Base-by-base conservation (phyloP, 2,797 vertebrate genomes). In the Amblyopsis hoosieri region DNA sequence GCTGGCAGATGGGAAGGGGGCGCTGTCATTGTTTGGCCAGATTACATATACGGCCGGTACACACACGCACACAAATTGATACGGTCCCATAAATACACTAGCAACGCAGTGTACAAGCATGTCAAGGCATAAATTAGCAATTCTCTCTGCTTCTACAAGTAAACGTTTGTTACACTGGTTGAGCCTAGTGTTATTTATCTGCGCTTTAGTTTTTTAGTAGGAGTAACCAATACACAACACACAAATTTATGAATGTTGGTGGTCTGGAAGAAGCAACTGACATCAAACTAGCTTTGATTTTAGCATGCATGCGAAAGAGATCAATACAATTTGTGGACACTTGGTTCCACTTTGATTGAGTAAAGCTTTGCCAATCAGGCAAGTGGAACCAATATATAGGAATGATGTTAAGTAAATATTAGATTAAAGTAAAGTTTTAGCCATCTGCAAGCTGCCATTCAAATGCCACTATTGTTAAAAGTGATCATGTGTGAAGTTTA, bases 1-100 rank as follows among this genome's bases (percentile, higher is more conserved):
- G 57, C 62, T 62, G 80, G 68, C 85, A 90, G 87, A 90, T 88
- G 85, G 84, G 68, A 57, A 67, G 68, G 68, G 67, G 79, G 76
- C 78, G 74, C 79, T 79, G 75, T 73, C 68, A 81, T 82, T 84
- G 81, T 85, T 78, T 66, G 67, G 73, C 67, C 70, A 76, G 70
- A 82, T 78, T 78, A 80, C 64, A 68, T 74, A 63, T 57, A 74
- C 66, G 50, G 66, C 59, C 47, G 57, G 63, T 56, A 45, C 62
- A 75, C 55, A 57, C 15, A 49, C 45, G 23, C 15, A 68, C 53
- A 46, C 54, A 9, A 7, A 42, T 42, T 42, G 7, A 42, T 42
- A 42, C 37, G 37, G 7, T 4, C n/a, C 11, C 47, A 12, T 14
- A 12, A 12, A 14, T 12, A 12, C n/a, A 12, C 23, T 29, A 29